Evolutionary conservation across 2,888 invertebrate species (phyloP), one percentile per base, ranked within the genome.

Genomic region (Ischnus inquisitorius): DNA sequence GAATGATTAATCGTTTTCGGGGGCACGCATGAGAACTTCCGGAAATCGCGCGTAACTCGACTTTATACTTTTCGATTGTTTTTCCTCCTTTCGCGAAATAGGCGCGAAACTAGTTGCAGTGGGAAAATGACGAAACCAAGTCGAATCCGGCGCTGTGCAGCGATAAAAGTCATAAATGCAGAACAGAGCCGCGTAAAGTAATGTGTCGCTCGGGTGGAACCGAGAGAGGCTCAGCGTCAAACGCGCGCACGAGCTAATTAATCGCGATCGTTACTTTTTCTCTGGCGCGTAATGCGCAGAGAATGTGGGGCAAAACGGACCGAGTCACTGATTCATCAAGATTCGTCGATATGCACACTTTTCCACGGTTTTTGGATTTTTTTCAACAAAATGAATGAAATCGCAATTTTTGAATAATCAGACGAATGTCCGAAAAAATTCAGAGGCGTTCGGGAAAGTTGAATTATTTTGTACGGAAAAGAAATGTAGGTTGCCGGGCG

Each of bases 1-100:
- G 60, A 80, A 78, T 19, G 64, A 81, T 84, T 75, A 60, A 84
- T 78, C 51, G 41, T 48, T 72, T 39, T 39, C n/a, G 8, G 39
- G 41, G 54, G 54, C 51, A 51, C 69, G 57, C 12, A 19, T 43
- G 46, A 79, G 69, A 54, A 43, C 51, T 51, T n/a, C 62, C 54
- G 82, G 71, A 75, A 79, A 69, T 76, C 28, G 75, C 81, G 39
- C 69, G 72, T 57, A 62, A 62, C 34, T 65, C 48, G 14, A 22
- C 28, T 65, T 46, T 19, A 41, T 8, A 68, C 43, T n/a, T 41
- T 25, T 62, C 28, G 62, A 62, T 74, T 34, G 46, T 16, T 41
- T 65, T 57, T 14, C 19, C 48, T 72, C 51, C n/a, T n/a, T 68
- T 64, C 68, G 62, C 77, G 22, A 62, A 82, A 79, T 46, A 19